A percentile compares a stretch with the other conserved stretches of the same genome.
phyloP scores from a whole-genome alignment of 30 jellyfish, hydroid and myxozoan species.

The Pelagia noctiluca region DNA sequence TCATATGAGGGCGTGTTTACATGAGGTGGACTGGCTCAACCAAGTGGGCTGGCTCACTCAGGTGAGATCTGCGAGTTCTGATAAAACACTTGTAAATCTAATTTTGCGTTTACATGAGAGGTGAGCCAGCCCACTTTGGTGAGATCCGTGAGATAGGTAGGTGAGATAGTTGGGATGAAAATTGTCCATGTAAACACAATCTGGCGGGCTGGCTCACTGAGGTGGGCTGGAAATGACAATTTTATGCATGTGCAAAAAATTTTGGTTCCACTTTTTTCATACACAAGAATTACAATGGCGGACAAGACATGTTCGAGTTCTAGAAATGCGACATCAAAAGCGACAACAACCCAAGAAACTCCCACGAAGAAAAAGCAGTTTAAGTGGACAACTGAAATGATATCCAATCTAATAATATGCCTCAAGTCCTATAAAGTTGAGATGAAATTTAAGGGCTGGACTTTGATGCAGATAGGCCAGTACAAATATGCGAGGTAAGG shows the following conservation, averaged over 20 bases:
- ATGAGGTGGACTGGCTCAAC: conserved; percentile 46
- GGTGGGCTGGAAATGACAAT: too few relatives aligned
- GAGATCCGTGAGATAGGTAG: too few relatives aligned
- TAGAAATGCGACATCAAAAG: background rate
- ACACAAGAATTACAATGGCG: conserved; percentile 13
- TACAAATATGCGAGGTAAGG: conserved; percentile 30
- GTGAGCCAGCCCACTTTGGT: too few relatives aligned
- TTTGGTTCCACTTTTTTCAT: conserved; percentile 18
- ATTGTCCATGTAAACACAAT: too few relatives aligned
- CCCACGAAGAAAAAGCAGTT: conserved; percentile 11
- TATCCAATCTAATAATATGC: conserved; percentile 33
- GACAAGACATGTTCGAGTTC: conserved; percentile 15
- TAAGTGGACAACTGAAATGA: conserved; percentile 58
- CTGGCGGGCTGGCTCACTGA: too few relatives aligned
- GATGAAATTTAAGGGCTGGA: conserved; percentile 45
- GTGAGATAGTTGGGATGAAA: too few relatives aligned
- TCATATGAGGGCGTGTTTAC: too few relatives aligned
- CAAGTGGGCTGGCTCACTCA: too few relatives aligned
- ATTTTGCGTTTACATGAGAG: too few relatives aligned
- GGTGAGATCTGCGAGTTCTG: too few relatives aligned
- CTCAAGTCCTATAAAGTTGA: conserved; percentile 32
- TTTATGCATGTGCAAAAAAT: conserved; percentile 49
- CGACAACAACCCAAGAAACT: background rate
- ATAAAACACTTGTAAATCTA: too few relatives aligned
- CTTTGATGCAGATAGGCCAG: conserved; percentile 51